phyloP scores from a whole-genome alignment of 2,888 invertebrate species.

The Gryllus longicercus region DNA sequence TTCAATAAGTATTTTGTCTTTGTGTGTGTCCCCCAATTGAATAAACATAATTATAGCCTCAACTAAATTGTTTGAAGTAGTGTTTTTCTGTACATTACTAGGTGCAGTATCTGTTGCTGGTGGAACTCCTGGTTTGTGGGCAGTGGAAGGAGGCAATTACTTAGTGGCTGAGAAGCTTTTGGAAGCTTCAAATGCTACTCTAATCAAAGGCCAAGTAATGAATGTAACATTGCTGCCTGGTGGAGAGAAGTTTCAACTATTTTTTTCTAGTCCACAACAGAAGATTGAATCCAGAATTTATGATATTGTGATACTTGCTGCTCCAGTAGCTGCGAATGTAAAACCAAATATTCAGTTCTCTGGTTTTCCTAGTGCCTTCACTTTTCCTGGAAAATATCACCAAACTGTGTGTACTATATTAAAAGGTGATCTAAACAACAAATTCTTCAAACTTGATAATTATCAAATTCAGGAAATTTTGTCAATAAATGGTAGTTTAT shows the following conservation, averaged over 20 bases:
- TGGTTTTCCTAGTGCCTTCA: slow-evolving; percentile 45
- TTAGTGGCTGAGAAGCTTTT: slow-evolving; percentile 48
- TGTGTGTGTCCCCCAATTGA: too few relatives aligned
- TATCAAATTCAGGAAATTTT: slow-evolving; percentile 47
- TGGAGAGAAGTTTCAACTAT: slow-evolving; percentile 36
- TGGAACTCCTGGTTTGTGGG: slow-evolving; percentile 53
- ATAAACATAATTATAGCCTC: too few relatives aligned
- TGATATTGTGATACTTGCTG: slow-evolving; percentile 58
- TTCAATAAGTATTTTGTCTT: too few relatives aligned
- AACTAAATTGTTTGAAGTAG: too few relatives aligned
- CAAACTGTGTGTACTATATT: slow-evolving; percentile 56
- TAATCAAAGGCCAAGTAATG: slow-evolving; percentile 46
- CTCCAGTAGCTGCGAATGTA: slow-evolving; percentile 52
- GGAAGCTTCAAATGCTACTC: slow-evolving; percentile 46
- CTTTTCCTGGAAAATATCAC: slow-evolving; percentile 51
- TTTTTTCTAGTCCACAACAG: slow-evolving; percentile 28
- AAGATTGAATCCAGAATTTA: slow-evolving; percentile 42
- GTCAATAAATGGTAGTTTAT: slow-evolving; percentile 49
- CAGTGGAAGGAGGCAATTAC: slow-evolving; percentile 59
- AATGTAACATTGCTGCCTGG: slow-evolving; percentile 41
- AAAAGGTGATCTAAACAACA: slow-evolving; percentile 50
- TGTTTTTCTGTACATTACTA: not conserved
- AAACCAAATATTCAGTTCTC: slow-evolving; percentile 49
- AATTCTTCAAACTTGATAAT: slow-evolving; percentile 47
- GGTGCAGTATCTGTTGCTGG: slow-evolving; percentile 56